Evolutionary conservation across 2,888 invertebrate genomes (phyloP), one percentile per base, ranked within the genome.

Genomic region (Chymomyza procnemis): DNA sequence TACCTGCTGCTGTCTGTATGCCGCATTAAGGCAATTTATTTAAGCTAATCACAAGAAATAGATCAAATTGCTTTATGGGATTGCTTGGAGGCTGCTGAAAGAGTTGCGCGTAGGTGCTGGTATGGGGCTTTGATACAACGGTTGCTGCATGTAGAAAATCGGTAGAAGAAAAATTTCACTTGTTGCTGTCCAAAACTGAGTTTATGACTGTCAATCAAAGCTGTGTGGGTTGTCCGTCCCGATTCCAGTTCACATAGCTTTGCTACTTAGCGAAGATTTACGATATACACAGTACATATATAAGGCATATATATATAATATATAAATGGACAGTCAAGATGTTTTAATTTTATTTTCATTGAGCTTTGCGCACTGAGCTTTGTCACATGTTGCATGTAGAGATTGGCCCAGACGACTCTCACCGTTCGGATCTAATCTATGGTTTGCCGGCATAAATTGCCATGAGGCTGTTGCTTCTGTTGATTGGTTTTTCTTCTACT

Each of bases 11-110:
- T 50, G 50, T 50, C 50, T 50, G 50, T 16, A 19, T 50, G 9
- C 18, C 14, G 16, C 50, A 18, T 19, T 18, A 67, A 75, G 73
- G 71, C 80, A 80, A 80, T 80, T 83, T 80, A 83, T 80, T 71
- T 83, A 76, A 75, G 80, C 84, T 80, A 85, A 81, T 81, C 81
- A 80, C 70, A 76, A 79, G 78, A 81, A 81, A 81, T 81, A 85
- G 85, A 81, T 81, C 85, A 85, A 85, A 85, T 82, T 85, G 84
- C 80, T 75, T 60, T 76, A 73, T 74, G 54, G 18, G 34, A 54
- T 54, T 54, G 30, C 6, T 50, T 78, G 78, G 65, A 55, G 75
- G 75, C 68, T 63, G 68, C 59, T 41, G 30, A 26, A 18, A 19
- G n/a, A n/a, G n/a, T n/a, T n/a, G n/a, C 6, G 50, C n/a, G 50